Conservation (phyloP, 2,888 invertebrate species). For the Nephrotoma appendiculata region DNA sequence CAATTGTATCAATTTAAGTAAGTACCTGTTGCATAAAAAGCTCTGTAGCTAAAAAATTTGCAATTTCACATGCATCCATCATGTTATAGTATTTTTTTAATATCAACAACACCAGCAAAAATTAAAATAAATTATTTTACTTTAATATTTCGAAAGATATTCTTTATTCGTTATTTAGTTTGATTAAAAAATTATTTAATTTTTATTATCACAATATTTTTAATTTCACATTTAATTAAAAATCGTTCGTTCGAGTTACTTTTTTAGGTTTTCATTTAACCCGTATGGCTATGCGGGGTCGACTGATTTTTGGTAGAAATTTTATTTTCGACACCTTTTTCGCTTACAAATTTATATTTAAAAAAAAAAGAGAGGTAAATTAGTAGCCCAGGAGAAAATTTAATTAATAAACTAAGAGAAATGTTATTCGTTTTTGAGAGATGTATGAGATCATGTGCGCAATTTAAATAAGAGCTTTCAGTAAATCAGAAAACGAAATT, state of each 20-base stretch:
- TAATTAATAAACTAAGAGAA: background rate
- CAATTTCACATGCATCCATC: slow-evolving; percentile 74
- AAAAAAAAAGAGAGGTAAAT: background rate
- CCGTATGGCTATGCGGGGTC: slow-evolving; percentile 2
- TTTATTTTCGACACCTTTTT: background rate
- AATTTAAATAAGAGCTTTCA: background rate
- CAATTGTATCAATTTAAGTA: background rate
- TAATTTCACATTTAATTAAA: slow-evolving; percentile 2
- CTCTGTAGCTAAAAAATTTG: slow-evolving; percentile 71
- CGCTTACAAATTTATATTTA: background rate
- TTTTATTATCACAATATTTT: background rate
- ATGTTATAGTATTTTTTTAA: slow-evolving; percentile 6
- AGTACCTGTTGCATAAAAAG: slow-evolving; percentile 69
- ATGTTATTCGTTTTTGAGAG: background rate
- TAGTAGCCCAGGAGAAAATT: background rate
- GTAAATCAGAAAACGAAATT: background rate
- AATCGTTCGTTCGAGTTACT: slow-evolving; percentile 1
- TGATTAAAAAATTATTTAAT: background rate
- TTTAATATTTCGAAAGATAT: background rate
- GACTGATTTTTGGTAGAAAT: background rate
- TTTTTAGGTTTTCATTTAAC: slow-evolving; percentile 1
- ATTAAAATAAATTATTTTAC: background rate
- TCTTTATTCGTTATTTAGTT: background rate
- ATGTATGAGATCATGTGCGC: background rate
- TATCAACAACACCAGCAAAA: background rate